A percentile compares a stretch with the other conserved stretches of the same genome.
These are phyloP conservation scores for Alsophila aescularia DNA, from an alignment of 2,888 invertebrate genomes.

Conservation along the genomic window DNA sequence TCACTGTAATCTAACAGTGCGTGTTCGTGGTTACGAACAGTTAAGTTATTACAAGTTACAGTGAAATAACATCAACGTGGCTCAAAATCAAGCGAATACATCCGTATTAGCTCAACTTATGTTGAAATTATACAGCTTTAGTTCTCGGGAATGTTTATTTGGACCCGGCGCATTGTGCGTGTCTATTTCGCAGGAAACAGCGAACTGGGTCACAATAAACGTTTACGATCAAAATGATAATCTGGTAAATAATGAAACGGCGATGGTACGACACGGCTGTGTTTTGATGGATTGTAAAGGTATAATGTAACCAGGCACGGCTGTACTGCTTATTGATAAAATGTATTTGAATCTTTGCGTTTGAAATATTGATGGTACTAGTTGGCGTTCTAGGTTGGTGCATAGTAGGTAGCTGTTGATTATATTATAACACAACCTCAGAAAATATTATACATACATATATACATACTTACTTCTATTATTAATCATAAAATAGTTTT, in stretches of 20 bases:
- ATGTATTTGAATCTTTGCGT: not conserved
- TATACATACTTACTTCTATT: too few species aligned
- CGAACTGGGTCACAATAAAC: slow-evolving; percentile 74
- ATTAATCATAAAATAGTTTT: too few species aligned
- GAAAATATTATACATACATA: too few species aligned
- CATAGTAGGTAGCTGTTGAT: too few species aligned
- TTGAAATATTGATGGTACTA: not conserved
- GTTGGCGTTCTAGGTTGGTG: not conserved
- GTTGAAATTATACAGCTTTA: slow-evolving; percentile 31
- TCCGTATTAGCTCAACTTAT: slow-evolving; percentile 31
- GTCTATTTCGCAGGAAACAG: slow-evolving; percentile 52
- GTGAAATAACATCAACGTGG: slow-evolving; percentile 17
- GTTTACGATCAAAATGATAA: slow-evolving; percentile 72
- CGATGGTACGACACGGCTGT: slow-evolving; percentile 48
- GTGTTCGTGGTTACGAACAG: slow-evolving; percentile 24
- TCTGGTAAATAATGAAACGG: slow-evolving; percentile 63
- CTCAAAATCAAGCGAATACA: slow-evolving; percentile 18
- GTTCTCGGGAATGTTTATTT: slow-evolving; percentile 27
- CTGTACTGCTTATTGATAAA: slow-evolving; percentile 11
- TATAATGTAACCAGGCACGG: slow-evolving; percentile 27
- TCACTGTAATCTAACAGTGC: slow-evolving; percentile 4
- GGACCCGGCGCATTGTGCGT: slow-evolving; percentile 55
- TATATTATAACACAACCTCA: too few species aligned
- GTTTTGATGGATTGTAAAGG: slow-evolving; percentile 36
- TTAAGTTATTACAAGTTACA: slow-evolving; percentile 16